Conservation (phyloP, 1,140 invertebrate genomes). For the Drosophila trapezifrons region DNA sequence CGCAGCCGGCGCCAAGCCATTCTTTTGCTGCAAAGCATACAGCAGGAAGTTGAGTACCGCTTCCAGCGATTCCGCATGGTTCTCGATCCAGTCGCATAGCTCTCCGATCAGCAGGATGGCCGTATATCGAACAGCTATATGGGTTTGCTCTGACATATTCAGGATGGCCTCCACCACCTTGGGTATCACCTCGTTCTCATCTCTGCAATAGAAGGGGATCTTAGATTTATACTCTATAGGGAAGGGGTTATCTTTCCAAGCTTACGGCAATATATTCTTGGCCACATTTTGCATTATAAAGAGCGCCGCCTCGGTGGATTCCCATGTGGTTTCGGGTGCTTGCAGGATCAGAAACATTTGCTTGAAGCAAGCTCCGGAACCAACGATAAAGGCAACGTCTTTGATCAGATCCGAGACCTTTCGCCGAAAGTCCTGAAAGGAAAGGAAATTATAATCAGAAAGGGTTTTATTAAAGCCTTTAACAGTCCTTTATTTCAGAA, state of each 20-base stretch:
- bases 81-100: constrained; percentile 97
- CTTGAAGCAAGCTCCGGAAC: constrained; percentile 95
- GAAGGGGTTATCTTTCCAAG: constrained; percentile 55
- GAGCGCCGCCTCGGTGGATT: constrained; percentile 96
- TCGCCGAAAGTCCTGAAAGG: constrained; percentile 92
- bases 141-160: constrained; percentile 92
- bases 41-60: constrained; percentile 92
- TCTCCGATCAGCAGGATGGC: constrained; percentile 95
- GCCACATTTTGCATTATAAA: constrained; percentile 98
- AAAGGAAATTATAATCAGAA: neutral
- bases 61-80: constrained; percentile 92
- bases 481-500: no score
- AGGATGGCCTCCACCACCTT: constrained; percentile 96
- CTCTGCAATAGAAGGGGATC: constrained; percentile 86
- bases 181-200: constrained; percentile 95
- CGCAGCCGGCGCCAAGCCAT: constrained; percentile 90
- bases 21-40: constrained; percentile 88
- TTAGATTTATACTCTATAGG: neutral
- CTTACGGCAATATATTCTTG: constrained; percentile 97
- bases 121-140: constrained; percentile 95
- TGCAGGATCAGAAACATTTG: constrained; percentile 94
- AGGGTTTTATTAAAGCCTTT: no score
- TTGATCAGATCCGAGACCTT: constrained; percentile 97
- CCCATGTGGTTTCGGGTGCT: constrained; percentile 91
- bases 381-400: constrained; percentile 98